Evolutionary conservation across 1,140 invertebrate species (phyloP).

Genomic region (Achatina immaculata): DNA sequence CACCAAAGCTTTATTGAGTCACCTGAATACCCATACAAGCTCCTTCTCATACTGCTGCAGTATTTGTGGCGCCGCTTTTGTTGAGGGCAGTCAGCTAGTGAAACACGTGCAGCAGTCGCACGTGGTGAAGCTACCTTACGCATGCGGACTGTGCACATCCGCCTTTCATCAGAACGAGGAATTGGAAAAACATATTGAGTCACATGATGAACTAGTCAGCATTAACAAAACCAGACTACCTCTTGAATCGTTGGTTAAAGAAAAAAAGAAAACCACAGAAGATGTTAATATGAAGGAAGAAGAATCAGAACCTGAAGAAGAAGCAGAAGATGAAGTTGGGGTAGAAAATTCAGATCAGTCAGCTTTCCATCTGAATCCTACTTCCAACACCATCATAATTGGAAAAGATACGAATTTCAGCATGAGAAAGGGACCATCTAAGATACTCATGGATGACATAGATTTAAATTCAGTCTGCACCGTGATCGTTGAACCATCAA

Average conservation of each 20-base stretch:
- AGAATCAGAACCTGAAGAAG: not conserved
- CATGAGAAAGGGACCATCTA: conserved; percentile 22
- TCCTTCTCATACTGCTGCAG: conserved; percentile 14
- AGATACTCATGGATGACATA: conserved; percentile 35
- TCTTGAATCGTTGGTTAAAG: not conserved
- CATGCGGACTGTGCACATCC: conserved; percentile 12
- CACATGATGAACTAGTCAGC: not conserved
- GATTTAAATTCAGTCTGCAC: conserved; percentile 22
- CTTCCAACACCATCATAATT: not conserved
- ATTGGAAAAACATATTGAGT: not conserved
- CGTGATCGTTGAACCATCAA: conserved; percentile 27
- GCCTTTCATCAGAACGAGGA: conserved; percentile 17
- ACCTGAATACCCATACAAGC: conserved; percentile 18
- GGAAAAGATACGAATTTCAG: conserved; percentile 11
- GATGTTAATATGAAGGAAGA: conserved; percentile 2
- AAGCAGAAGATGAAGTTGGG: conserved; percentile 12
- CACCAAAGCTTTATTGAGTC: not conserved
- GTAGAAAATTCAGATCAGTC: not conserved
- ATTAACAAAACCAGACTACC: not conserved
- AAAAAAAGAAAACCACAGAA: not conserved
- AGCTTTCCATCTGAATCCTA: not conserved
- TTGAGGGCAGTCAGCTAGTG: conserved; percentile 11
- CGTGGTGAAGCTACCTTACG: not conserved
- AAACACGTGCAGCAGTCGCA: conserved; percentile 26
- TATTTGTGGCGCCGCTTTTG: conserved; percentile 17